phyloP scores from a whole-genome alignment of 2,113 vertebrate species.

The Aplodontia rufa region DNA sequence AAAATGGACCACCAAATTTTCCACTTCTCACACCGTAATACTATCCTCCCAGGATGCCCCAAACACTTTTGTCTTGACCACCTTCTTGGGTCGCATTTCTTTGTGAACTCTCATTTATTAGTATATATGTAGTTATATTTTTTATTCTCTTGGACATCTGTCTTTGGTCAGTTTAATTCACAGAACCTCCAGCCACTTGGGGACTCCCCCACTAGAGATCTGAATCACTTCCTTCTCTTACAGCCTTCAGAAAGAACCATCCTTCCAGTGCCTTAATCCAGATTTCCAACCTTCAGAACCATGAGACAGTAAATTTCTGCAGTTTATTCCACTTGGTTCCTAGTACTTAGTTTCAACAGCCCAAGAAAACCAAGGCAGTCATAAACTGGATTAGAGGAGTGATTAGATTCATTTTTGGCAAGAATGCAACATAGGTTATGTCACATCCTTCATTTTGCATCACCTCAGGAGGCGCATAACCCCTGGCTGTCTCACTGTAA shows the following conservation, averaged over 20 bases:
- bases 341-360: not conserved
- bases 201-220: not conserved
- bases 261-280: not conserved
- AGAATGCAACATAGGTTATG: not conserved
- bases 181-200: not conserved
- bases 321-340: not conserved
- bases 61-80: not conserved
- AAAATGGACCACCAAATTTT: too few species aligned
- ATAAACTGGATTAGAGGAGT: not conserved
- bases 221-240: not conserved
- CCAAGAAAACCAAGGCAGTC: not conserved
- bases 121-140: not conserved
- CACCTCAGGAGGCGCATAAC: not conserved
- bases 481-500: not conserved
- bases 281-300: not conserved
- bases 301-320: not conserved
- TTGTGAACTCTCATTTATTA: not conserved
- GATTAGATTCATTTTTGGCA: not conserved
- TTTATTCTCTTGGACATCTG: not conserved
- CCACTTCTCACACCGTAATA: too few species aligned
- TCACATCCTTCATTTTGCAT: not conserved
- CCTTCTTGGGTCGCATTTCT: not conserved
- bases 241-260: not conserved
- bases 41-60: not conserved
- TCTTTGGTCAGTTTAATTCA: not conserved